phyloP scores from a whole-genome alignment of 2,113 vertebrate species.

The Paradoxurus hermaphroditus region DNA sequence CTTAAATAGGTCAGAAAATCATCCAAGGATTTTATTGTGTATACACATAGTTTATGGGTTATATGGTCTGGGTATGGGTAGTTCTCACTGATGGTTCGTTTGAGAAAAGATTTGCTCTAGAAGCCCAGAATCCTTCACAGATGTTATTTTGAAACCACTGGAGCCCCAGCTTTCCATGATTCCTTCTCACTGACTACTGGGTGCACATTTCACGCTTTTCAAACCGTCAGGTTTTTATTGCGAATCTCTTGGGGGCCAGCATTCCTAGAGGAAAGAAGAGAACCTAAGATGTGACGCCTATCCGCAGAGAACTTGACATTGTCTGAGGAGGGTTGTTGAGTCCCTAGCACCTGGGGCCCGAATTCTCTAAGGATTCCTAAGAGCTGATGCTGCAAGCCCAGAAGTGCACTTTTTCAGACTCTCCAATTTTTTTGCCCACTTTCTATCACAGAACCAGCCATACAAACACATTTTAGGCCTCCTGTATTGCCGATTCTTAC shows the following conservation, averaged over 20 bases:
- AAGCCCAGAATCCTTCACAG: background rate
- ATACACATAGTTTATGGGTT: background rate
- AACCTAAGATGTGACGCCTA: background rate
- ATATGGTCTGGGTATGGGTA: background rate
- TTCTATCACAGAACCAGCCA: background rate
- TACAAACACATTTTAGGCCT: background rate
- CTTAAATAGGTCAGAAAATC: background rate
- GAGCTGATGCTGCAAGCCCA: background rate
- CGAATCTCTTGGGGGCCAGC: background rate
- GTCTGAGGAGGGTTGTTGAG: background rate
- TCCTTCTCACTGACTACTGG: background rate
- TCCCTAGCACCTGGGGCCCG: background rate
- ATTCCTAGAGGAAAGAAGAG: background rate
- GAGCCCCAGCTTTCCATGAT: background rate
- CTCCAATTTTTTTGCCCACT: background rate
- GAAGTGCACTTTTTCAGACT: background rate
- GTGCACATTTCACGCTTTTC: background rate
- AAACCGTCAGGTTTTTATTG: background rate
- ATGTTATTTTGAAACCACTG: background rate
- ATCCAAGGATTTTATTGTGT: background rate
- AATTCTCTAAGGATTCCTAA: background rate
- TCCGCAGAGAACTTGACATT: background rate
- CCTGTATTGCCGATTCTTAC: background rate
- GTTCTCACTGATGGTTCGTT: background rate
- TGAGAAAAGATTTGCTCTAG: background rate